Percentiles rank a stretch among this genome's conserved stretches.
phyloP scores from a whole-genome alignment of 2,113 vertebrate species.

The Macquaria australasica region DNA sequence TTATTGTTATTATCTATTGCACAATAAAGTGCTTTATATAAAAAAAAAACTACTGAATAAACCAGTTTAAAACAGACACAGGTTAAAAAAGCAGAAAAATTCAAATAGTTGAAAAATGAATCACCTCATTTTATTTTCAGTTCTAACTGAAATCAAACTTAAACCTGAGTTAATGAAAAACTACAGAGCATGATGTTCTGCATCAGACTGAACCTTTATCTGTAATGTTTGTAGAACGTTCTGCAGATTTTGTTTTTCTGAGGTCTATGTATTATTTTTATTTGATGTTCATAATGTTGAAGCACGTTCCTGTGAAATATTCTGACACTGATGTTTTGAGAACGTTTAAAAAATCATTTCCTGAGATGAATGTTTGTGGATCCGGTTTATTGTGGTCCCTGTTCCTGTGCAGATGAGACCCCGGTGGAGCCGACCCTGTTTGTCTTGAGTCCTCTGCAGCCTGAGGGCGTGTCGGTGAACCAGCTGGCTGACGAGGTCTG shows the following conservation, averaged over 20 bases:
- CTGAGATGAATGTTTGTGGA: neutral
- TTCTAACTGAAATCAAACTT: neutral
- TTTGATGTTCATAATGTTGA: neutral
- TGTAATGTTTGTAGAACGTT: too few species aligned
- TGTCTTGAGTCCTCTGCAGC: constrained; percentile 11
- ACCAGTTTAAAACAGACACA: neutral
- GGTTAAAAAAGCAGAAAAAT: too few species aligned
- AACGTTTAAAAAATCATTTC: too few species aligned
- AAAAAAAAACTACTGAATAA: neutral
- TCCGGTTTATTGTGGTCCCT: neutral
- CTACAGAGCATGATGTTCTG: too few species aligned
- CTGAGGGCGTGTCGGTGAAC: accelerated
- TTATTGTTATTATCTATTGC: neutral
- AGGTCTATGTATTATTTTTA: neutral
- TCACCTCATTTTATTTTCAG: neutral
- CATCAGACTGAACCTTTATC: too few species aligned
- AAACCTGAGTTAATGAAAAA: too few species aligned
- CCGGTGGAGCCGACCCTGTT: neutral
- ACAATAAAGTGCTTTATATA: neutral
- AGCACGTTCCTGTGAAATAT: too few species aligned
- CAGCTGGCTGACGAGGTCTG: constrained; percentile 34
- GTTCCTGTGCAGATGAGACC: accelerated
- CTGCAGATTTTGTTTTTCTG: too few species aligned
- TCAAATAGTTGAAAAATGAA: neutral
- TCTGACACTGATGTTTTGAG: too few species aligned